Conservation (phyloP, 1,140 invertebrate species). For the Arion vulgaris region DNA sequence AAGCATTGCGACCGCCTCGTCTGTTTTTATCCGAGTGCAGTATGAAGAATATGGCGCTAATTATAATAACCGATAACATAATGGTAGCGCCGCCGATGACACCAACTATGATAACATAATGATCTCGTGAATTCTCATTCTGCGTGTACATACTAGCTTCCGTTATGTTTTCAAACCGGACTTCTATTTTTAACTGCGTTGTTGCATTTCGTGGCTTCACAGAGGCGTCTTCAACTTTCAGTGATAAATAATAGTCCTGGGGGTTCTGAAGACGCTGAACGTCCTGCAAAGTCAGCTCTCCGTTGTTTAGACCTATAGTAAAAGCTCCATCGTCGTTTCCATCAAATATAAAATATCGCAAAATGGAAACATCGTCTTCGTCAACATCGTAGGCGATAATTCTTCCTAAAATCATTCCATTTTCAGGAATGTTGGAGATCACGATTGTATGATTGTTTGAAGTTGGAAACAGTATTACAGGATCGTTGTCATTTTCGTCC, state of each 20-base stretch:
- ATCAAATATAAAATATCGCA: conserved; percentile 90
- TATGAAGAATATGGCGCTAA: conserved; percentile 47
- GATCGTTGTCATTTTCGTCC: conserved; percentile 61
- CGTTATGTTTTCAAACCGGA: conserved; percentile 44
- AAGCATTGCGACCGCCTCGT: conserved; percentile 10
- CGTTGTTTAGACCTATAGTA: conserved; percentile 86
- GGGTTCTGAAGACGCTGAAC: conserved; percentile 39
- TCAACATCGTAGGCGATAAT: conserved; percentile 63
- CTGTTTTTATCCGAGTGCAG: conserved; percentile 42
- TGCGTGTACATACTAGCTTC: neutral
- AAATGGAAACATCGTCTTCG: conserved; percentile 84
- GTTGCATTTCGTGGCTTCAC: conserved; percentile 29
- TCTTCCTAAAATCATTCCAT: conserved; percentile 77
- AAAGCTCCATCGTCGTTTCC: conserved; percentile 85
- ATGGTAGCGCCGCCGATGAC: conserved; percentile 45
- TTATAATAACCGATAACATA: conserved; percentile 47
- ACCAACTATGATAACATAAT: conserved; percentile 48
- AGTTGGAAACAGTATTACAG: conserved; percentile 80
- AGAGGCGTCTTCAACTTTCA: conserved; percentile 40
- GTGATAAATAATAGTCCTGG: conserved; percentile 36
- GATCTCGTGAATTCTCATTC: conserved; percentile 24
- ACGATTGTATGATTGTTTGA: conserved; percentile 83
- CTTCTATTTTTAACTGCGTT: conserved; percentile 44
- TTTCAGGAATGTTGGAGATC: conserved; percentile 84
- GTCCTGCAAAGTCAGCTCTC: conserved; percentile 81